These are phyloP conservation scores for Tetragnatha montana DNA, from an alignment of 2,888 invertebrate genomes.

Conservation along the genomic window DNA sequence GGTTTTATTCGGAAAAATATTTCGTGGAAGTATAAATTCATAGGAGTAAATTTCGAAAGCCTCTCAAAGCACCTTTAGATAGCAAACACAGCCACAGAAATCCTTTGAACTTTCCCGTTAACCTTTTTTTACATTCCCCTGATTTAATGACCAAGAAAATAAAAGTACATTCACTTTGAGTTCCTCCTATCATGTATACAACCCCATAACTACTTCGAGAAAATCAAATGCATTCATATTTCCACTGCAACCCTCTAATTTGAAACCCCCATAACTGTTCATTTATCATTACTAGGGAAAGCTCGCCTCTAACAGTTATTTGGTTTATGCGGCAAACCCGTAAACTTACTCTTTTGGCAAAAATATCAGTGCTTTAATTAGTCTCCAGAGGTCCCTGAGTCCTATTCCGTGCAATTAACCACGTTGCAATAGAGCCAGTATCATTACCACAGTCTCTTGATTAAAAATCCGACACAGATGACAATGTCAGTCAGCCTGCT, in stretches of 20 bases:
- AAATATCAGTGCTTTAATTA: conserved; percentile 20
- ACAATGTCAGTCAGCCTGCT: conserved; percentile 24
- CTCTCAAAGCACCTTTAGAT: no score
- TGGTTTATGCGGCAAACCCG: background rate
- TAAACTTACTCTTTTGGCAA: background rate
- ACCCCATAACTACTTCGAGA: no score
- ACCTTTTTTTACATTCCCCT: no score
- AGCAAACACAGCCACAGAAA: no score
- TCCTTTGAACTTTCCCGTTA: no score
- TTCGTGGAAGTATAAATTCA: no score
- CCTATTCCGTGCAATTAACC: conserved; percentile 5
- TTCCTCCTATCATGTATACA: no score
- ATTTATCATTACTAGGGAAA: conserved; percentile 5
- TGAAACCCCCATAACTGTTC: background rate
- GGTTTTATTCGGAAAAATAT: no score
- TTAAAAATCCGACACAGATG: conserved; percentile 33
- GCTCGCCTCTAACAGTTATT: background rate
- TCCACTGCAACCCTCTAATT: background rate
- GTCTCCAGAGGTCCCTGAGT: conserved; percentile 16
- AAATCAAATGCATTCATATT: no score
- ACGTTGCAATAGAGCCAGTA: conserved; percentile 10
- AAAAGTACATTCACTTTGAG: no score
- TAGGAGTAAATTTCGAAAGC: no score
- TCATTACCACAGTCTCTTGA: conserved; percentile 23
- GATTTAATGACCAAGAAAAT: no score